Evolutionary conservation across 2,888 invertebrate genomes (phyloP).

Genomic region (Ischnus inquisitorius): DNA sequence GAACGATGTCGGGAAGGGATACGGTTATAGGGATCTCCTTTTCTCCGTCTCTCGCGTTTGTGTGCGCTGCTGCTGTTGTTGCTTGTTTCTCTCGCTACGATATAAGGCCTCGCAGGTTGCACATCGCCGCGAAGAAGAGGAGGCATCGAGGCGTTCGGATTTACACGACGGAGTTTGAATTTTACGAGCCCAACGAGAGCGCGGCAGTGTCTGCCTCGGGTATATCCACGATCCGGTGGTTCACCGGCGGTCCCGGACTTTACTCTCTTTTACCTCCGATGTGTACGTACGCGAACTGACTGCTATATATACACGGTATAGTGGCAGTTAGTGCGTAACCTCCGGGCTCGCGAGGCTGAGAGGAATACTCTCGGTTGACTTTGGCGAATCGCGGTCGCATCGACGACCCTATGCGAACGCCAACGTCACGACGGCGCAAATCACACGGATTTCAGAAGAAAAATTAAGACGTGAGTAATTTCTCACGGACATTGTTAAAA

Average conservation of each 20-base stretch:
- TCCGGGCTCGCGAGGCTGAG: background rate
- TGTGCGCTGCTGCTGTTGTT: conserved; percentile 9
- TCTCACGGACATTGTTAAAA: background rate
- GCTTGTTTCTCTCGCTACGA: conserved; percentile 57
- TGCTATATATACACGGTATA: too few species aligned
- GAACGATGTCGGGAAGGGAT: conserved; percentile 59
- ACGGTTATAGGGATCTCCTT: conserved; percentile 17
- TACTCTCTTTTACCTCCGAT: conserved; percentile 26
- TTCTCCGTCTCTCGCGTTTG: background rate
- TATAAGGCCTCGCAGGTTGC: conserved; percentile 49
- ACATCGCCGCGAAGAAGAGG: conserved; percentile 39
- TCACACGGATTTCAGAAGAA: background rate
- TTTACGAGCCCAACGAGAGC: conserved; percentile 69
- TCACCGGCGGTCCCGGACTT: conserved; percentile 31
- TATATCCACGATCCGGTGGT: conserved; percentile 41
- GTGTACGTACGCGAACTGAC: background rate
- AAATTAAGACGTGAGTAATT: background rate
- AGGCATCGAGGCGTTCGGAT: conserved; percentile 74
- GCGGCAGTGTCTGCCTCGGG: conserved; percentile 15
- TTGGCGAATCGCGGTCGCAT: background rate
- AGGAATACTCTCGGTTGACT: background rate
- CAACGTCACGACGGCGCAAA: background rate
- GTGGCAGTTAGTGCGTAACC: conserved; percentile 17
- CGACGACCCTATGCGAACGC: background rate
- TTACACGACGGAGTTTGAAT: conserved; percentile 74